A percentile compares a stretch with the other conserved stretches of the same genome.
phyloP scores from a whole-genome alignment of 1,140 invertebrate genomes.

The Drosophila serrata region DNA sequence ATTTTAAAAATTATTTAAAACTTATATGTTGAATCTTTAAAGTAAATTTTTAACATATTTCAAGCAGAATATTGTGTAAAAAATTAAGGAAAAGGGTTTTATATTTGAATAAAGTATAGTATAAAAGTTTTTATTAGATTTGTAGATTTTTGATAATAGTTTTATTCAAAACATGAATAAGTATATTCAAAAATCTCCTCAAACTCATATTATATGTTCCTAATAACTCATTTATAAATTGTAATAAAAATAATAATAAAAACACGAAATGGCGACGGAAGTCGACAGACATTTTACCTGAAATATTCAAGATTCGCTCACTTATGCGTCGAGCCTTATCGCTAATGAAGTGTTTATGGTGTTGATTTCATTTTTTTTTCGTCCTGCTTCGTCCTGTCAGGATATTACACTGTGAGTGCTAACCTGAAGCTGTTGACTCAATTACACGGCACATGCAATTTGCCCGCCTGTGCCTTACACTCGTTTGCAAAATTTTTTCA shows the following conservation, averaged over 20 bases:
- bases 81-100: too few species aligned
- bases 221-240: background rate
- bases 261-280: background rate
- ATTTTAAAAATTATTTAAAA: background rate
- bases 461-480: conserved; percentile 3
- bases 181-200: background rate
- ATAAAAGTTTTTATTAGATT: too few species aligned
- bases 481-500: conserved; percentile 67
- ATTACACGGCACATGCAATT: conserved; percentile 71
- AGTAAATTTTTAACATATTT: too few species aligned
- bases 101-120: too few species aligned
- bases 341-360: conserved; percentile 43
- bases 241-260: background rate
- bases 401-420: conserved; percentile 38
- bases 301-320: conserved; percentile 21
- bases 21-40: too few species aligned
- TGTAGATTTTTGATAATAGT: too few species aligned
- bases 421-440: conserved; percentile 68
- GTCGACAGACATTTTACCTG: conserved; percentile 1
- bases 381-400: conserved; percentile 9
- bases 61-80: too few species aligned
- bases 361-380: background rate
- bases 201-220: too few species aligned
- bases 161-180: background rate
- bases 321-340: conserved; percentile 13